These are phyloP conservation scores for Mesorhabditis sp. DNA, from an alignment of 2,888 invertebrate genomes.

Conservation along the genomic window DNA sequence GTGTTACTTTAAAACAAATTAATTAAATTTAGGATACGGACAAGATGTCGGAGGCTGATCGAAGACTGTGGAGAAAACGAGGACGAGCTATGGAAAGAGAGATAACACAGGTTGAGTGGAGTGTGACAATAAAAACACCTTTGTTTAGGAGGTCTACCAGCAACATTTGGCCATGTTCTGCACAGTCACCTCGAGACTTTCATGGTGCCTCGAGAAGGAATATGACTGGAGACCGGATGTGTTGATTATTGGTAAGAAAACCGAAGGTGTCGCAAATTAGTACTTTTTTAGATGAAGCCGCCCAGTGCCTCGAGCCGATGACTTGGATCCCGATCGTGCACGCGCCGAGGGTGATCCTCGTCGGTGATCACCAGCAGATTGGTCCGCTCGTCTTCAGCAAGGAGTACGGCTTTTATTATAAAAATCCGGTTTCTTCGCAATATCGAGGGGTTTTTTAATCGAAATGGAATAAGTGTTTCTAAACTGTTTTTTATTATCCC, in stretches of 20 bases:
- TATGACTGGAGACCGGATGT: conserved; percentile 26
- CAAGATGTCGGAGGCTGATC: not conserved
- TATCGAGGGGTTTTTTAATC: no score
- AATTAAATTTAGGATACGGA: not conserved
- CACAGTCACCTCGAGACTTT: conserved; percentile 16
- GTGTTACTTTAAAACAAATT: not conserved
- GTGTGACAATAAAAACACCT: not conserved
- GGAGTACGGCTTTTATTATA: not conserved
- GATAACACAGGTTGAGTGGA: not conserved
- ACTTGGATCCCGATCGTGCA: conserved; percentile 32
- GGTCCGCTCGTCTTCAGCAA: conserved; percentile 27
- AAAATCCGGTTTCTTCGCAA: not conserved
- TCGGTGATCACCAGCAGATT: conserved; percentile 51
- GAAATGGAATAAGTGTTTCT: not conserved
- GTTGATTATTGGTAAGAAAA: conserved; percentile 24
- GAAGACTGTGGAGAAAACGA: not conserved
- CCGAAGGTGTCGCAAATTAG: not conserved
- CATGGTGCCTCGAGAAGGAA: conserved; percentile 16
- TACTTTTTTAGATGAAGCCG: conserved; percentile 26
- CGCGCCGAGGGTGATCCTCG: conserved; percentile 39
- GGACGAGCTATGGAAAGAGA: not conserved
- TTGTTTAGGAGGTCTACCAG: conserved; percentile 11
- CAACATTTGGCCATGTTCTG: conserved; percentile 19
- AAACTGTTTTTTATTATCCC: no score
- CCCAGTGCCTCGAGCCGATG: conserved; percentile 32